Percentiles rank a stretch among this genome's conserved stretches.
Conservation (phyloP, 2,888 invertebrate species). For the Acronicta leporina region DNA sequence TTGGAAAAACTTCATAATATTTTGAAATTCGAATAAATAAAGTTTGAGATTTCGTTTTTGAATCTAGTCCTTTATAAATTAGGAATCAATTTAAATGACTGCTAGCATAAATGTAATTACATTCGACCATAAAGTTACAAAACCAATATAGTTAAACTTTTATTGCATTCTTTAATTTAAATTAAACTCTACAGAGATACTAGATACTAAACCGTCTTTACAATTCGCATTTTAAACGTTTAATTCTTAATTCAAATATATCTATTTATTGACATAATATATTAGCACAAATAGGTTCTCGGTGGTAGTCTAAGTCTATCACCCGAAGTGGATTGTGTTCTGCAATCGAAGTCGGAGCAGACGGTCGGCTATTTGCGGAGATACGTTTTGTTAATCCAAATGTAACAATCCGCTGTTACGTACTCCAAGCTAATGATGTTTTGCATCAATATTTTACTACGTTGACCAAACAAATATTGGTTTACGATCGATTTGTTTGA, state of each 20-base stretch:
- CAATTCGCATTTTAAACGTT: constrained; percentile 37
- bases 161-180: too few species aligned
- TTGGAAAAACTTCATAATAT: constrained; percentile 15
- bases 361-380: constrained; percentile 73
- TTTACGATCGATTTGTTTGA: neutral
- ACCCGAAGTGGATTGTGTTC: constrained; percentile 52
- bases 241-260: constrained; percentile 15
- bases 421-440: constrained; percentile 46
- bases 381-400: constrained; percentile 74
- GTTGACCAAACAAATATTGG: constrained; percentile 3
- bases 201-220: neutral
- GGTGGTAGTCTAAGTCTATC: constrained; percentile 32
- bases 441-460: constrained; percentile 42
- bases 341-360: constrained; percentile 66
- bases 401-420: constrained; percentile 71
- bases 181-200: too few species aligned
- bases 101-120: too few species aligned
- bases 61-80: too few species aligned
- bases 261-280: neutral
- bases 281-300: constrained; percentile 10
- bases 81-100: too few species aligned
- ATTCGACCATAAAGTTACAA: neutral
- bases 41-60: too few species aligned
- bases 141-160: neutral
- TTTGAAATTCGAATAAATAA: constrained; percentile 1